These are phyloP conservation scores for Bostrychus sinensis DNA, from an alignment of 2,113 vertebrate species.

Conservation along the genomic window DNA sequence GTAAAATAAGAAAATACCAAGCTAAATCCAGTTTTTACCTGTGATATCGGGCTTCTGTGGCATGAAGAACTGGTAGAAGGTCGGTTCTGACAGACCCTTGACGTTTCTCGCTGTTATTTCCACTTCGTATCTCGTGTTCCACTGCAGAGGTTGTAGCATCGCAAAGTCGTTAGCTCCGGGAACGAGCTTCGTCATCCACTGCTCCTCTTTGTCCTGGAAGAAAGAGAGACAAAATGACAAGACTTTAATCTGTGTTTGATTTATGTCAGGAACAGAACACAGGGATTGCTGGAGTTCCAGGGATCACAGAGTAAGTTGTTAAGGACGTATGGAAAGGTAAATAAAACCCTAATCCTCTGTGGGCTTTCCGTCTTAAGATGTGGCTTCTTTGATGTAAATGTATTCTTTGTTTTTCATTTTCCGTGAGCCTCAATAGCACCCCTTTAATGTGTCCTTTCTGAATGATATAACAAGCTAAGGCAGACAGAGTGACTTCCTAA, in stretches of 20 bases:
- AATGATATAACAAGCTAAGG: not conserved
- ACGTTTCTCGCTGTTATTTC: conserved; percentile 96
- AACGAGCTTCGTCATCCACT: conserved; percentile 95
- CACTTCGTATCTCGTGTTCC: conserved; percentile 96
- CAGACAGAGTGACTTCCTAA: not conserved
- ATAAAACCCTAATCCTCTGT: conserved; percentile 12
- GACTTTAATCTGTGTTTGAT: not conserved
- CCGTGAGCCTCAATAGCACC: not conserved
- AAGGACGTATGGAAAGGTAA: conserved; percentile 9
- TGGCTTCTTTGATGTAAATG: conserved; percentile 3
- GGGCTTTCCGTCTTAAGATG: conserved; percentile 2
- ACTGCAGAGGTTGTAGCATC: conserved; percentile 92
- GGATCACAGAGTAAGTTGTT: not conserved
- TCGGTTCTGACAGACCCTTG: conserved; percentile 94
- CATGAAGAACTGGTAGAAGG: conserved; percentile 96
- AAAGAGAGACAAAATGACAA: not conserved
- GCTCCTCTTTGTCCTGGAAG: conserved; percentile 95
- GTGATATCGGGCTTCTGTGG: conserved; percentile 97
- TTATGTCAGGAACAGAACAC: conserved; percentile 21
- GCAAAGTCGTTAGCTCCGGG: conserved; percentile 93
- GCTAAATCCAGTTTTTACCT: conserved; percentile 80
- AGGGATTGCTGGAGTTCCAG: conserved; percentile 14
- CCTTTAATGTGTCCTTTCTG: not conserved
- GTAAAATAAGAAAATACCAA: not conserved
- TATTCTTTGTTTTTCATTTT: conserved; percentile 11